These are phyloP conservation scores for Epirrhoe tristata DNA, from an alignment of 2,888 invertebrate genomes.

Conservation along the genomic window DNA sequence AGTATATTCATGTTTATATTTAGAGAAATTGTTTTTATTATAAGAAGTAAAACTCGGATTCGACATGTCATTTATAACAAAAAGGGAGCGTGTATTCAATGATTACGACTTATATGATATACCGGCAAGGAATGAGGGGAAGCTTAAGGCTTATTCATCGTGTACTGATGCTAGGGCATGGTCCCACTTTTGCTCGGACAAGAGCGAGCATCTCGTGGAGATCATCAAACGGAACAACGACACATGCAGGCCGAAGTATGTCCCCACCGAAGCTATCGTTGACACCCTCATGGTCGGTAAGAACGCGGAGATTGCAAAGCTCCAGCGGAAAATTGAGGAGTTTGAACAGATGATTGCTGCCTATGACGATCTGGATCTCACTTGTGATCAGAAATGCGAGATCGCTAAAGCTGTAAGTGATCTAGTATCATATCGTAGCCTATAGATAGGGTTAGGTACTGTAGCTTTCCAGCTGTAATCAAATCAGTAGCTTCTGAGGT, in stretches of 20 bases:
- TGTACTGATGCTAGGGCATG: slow-evolving; percentile 85
- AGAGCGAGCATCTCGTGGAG: slow-evolving; percentile 85
- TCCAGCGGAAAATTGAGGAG: slow-evolving; percentile 78
- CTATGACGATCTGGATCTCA: slow-evolving; percentile 76
- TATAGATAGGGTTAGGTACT: not conserved
- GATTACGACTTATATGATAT: slow-evolving; percentile 76
- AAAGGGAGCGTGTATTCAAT: slow-evolving; percentile 78
- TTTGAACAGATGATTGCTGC: slow-evolving; percentile 74
- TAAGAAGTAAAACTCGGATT: slow-evolving; percentile 56
- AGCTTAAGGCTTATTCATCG: slow-evolving; percentile 83
- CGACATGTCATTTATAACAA: slow-evolving; percentile 80
- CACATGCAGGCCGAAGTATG: slow-evolving; percentile 67
- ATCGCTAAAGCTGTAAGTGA: slow-evolving; percentile 75
- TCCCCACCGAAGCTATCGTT: slow-evolving; percentile 76
- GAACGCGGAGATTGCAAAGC: slow-evolving; percentile 78
- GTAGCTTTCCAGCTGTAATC: not conserved
- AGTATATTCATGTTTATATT: slow-evolving; percentile 58
- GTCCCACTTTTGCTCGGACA: slow-evolving; percentile 83
- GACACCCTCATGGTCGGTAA: slow-evolving; percentile 77
- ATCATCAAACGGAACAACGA: slow-evolving; percentile 79
- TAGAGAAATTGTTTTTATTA: slow-evolving; percentile 59
- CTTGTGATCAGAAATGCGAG: slow-evolving; percentile 74
- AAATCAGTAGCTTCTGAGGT: too few species aligned
- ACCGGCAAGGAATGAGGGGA: slow-evolving; percentile 81
- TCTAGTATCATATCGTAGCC: not conserved